Evolutionary conservation across 2,113 vertebrate genomes (phyloP).

Genomic region (Brachirus orientalis): DNA sequence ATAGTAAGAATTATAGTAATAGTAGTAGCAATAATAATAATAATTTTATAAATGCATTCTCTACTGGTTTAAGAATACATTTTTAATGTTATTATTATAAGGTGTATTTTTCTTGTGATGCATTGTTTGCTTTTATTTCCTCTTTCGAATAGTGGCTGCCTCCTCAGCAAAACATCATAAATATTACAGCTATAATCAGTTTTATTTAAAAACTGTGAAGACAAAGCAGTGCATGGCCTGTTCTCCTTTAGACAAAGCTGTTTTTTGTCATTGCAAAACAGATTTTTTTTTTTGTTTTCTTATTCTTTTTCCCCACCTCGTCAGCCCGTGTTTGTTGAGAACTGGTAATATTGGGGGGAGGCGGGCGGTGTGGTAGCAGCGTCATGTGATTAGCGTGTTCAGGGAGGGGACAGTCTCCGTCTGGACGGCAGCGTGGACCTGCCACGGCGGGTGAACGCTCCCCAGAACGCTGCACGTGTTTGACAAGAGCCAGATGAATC

Average conservation of each 20-base stretch:
- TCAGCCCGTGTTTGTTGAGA: too few relatives aligned
- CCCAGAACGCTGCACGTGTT: constrained; percentile 89
- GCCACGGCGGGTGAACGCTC: constrained; percentile 89
- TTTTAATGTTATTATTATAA: constrained; percentile 32
- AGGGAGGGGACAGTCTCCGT: constrained; percentile 84
- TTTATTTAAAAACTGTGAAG: constrained; percentile 6
- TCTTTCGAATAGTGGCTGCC: constrained; percentile 37
- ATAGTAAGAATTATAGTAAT: constrained; percentile 12
- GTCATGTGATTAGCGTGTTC: constrained; percentile 82
- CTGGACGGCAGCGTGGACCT: constrained; percentile 83
- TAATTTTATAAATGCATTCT: constrained; percentile 61
- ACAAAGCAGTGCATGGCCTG: constrained; percentile 52
- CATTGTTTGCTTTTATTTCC: constrained; percentile 36
- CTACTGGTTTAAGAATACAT: constrained; percentile 62
- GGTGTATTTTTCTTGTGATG: constrained; percentile 39
- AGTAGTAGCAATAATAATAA: too few relatives aligned
- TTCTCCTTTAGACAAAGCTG: constrained; percentile 2
- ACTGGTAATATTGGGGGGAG: too few relatives aligned
- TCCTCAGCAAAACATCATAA: constrained; percentile 36
- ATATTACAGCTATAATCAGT: constrained; percentile 1
- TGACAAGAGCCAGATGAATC: constrained; percentile 99
- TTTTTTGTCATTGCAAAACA: constrained; percentile 50
- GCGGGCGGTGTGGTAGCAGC: too few relatives aligned
- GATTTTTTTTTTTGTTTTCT: constrained; percentile 45
- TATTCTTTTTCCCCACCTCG: constrained; percentile 19